Conservation (phyloP, 2,797 vertebrate species). For the Danio choprae region DNA sequence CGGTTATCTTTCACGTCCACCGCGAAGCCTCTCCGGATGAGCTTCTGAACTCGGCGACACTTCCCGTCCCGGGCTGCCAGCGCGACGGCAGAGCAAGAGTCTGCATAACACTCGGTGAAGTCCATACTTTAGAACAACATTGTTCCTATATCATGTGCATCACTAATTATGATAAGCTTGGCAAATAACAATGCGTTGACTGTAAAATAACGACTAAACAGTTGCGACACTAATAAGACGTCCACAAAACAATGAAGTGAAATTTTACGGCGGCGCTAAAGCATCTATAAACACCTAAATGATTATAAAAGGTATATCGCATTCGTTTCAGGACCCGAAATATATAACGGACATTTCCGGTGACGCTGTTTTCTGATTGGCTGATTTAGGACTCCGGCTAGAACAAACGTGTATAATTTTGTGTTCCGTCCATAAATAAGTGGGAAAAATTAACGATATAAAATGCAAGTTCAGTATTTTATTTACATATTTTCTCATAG, state of each 20-base stretch:
- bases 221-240: not conserved
- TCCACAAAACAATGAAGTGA: not conserved
- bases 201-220: not conserved
- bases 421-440: not conserved
- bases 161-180: not conserved
- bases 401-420: not conserved
- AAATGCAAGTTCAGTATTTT: not conserved
- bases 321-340: not conserved
- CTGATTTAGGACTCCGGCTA: conserved; percentile 1
- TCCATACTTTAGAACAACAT: conserved; percentile 78
- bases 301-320: too few species aligned
- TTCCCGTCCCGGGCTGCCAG: conserved; percentile 84
- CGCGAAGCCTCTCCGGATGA: conserved; percentile 83
- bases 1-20: conserved; percentile 89
- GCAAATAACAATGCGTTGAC: not conserved
- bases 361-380: conserved; percentile 4
- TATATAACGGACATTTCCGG: not conserved
- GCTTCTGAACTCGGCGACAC: conserved; percentile 73
- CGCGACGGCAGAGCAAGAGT: conserved; percentile 86
- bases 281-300: not conserved
- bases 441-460: not conserved
- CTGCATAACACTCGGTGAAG: conserved; percentile 88
- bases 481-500: not conserved
- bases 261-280: not conserved
- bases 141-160: too few species aligned